These are phyloP conservation scores for Euura lappo DNA, from an alignment of 1,140 invertebrate genomes.

Conservation along the genomic window DNA sequence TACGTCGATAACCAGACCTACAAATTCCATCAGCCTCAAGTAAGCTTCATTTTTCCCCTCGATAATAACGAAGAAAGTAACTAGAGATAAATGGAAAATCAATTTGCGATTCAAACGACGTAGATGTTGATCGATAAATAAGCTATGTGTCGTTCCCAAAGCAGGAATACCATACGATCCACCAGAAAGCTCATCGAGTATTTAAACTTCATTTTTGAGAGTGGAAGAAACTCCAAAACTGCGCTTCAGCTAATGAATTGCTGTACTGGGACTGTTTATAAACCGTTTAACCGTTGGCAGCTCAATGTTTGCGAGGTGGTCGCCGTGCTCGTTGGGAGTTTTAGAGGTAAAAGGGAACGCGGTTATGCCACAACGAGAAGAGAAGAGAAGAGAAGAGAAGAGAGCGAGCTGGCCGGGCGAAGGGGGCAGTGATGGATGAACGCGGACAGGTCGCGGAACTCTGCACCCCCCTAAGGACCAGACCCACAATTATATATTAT, in stretches of 20 bases:
- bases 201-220: neutral
- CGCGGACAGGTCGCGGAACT: constrained; percentile 40
- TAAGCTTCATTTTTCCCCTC: too few relatives aligned
- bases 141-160: too few relatives aligned
- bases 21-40: too few relatives aligned
- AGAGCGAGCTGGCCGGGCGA: constrained; percentile 25
- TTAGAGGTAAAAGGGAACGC: neutral
- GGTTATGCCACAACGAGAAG: constrained; percentile 15
- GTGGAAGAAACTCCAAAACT: neutral
- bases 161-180: too few relatives aligned
- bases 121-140: too few relatives aligned
- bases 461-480: constrained; percentile 20
- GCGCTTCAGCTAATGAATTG: constrained; percentile 39
- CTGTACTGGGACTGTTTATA: constrained; percentile 42
- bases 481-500: constrained; percentile 27
- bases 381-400: constrained; percentile 18
- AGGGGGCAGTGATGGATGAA: constrained; percentile 51
- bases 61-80: constrained; percentile 9
- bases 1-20: too few relatives aligned
- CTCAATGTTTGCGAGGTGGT: constrained; percentile 27
- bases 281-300: constrained; percentile 48
- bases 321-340: neutral
- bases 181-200: neutral
- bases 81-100: constrained; percentile 6
- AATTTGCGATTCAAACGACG: neutral